A percentile compares a stretch with the other conserved stretches of the same genome.
These are phyloP conservation scores for Drosophila anomalata DNA, from an alignment of 2,888 invertebrate species.

Conservation along the genomic window DNA sequence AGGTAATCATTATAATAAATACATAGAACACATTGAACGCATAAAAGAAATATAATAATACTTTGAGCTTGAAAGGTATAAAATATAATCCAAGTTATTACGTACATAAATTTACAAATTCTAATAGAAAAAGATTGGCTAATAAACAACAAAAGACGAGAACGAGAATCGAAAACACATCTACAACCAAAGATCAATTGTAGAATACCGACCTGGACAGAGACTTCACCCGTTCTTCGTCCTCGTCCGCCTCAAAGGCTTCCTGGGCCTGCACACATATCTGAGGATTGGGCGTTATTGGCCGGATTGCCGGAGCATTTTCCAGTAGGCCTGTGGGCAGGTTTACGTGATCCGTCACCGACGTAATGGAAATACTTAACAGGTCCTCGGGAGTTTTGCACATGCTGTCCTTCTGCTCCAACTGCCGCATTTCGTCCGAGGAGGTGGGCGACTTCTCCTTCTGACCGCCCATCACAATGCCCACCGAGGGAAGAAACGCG, in stretches of 20 bases:
- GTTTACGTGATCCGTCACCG: slow-evolving; percentile 83
- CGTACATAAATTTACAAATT: slow-evolving; percentile 46
- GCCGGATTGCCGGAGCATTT: slow-evolving; percentile 79
- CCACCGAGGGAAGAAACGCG: slow-evolving; percentile 87
- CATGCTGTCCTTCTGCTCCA: slow-evolving; percentile 84
- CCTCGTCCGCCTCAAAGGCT: slow-evolving; percentile 68
- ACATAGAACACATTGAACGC: slow-evolving; percentile 33
- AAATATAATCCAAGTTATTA: slow-evolving; percentile 11
- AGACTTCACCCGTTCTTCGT: slow-evolving; percentile 83
- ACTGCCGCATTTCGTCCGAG: slow-evolving; percentile 69
- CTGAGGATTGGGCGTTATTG: slow-evolving; percentile 86
- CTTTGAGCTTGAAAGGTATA: slow-evolving; percentile 26
- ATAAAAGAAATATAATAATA: slow-evolving; percentile 44
- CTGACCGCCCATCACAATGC: slow-evolving; percentile 86
- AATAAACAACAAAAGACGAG: slow-evolving; percentile 45
- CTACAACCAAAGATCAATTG: slow-evolving; percentile 52
- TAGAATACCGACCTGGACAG: slow-evolving; percentile 82
- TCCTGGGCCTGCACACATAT: slow-evolving; percentile 80
- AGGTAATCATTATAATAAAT: slow-evolving; percentile 17
- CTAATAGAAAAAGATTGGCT: slow-evolving; percentile 44
- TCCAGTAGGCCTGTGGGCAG: slow-evolving; percentile 82
- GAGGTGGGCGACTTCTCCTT: slow-evolving; percentile 63
- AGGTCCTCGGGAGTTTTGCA: slow-evolving; percentile 83
- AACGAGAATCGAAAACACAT: slow-evolving; percentile 39
- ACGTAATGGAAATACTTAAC: slow-evolving; percentile 82